Conservation (phyloP, 2,797 vertebrate species). For the Cynodonichthys magdalenae region DNA sequence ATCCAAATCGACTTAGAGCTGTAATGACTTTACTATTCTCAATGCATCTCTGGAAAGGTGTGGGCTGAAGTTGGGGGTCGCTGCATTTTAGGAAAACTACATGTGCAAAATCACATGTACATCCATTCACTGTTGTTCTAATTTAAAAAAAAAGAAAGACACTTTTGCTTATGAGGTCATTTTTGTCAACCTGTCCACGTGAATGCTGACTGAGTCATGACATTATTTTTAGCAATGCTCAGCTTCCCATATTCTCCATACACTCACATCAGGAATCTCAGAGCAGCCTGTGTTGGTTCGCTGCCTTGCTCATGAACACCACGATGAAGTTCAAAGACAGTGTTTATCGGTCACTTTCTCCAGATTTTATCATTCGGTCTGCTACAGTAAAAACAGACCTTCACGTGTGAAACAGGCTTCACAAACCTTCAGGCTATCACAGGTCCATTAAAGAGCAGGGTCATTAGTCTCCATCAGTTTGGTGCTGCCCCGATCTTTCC, state of each 20-base stretch:
- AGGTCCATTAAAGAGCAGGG: slow-evolving; percentile 60
- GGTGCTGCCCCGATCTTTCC: slow-evolving; percentile 67
- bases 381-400: slow-evolving; percentile 16
- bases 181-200: slow-evolving; percentile 16
- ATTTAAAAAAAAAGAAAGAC: slow-evolving; percentile 15
- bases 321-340: slow-evolving; percentile 3
- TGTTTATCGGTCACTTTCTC: slow-evolving; percentile 19
- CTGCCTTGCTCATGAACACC: slow-evolving; percentile 25
- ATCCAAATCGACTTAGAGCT: slow-evolving; percentile 70
- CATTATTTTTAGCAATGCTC: slow-evolving; percentile 23
- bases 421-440: slow-evolving; percentile 52
- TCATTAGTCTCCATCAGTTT: slow-evolving; percentile 78
- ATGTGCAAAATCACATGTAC: slow-evolving; percentile 51
- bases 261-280: background rate
- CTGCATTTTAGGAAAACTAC: slow-evolving; percentile 43
- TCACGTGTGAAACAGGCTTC: slow-evolving; percentile 33
- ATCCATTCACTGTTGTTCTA: slow-evolving; percentile 26
- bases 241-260: slow-evolving; percentile 1
- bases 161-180: slow-evolving; percentile 21
- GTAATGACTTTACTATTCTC: slow-evolving; percentile 62
- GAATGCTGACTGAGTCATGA: slow-evolving; percentile 14
- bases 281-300: slow-evolving; percentile 3
- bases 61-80: background rate
- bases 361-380: slow-evolving; percentile 34
- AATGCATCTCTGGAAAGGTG: slow-evolving; percentile 23